phyloP scores from a whole-genome alignment of 2,797 vertebrate species.

The Amphiprion clarkii region DNA sequence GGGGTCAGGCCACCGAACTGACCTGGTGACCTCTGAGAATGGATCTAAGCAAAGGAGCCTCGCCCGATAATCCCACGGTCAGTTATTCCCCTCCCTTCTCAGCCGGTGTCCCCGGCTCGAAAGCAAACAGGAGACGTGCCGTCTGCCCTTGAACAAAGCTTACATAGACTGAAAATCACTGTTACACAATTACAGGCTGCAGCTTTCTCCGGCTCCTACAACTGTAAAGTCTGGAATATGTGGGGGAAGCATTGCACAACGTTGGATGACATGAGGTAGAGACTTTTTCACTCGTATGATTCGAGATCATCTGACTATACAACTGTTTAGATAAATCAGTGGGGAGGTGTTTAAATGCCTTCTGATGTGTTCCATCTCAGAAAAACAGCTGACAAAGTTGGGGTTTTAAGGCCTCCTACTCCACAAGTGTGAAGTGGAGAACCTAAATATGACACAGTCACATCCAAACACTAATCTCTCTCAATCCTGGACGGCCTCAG shows the following conservation, averaged over 20 bases:
- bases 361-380: constrained; percentile 1
- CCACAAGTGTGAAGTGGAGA: constrained; percentile 16
- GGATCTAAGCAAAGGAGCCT: constrained; percentile 54
- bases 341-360: constrained; percentile 29
- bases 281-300: constrained; percentile 50
- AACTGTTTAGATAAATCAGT: constrained; percentile 46
- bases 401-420: constrained; percentile 25
- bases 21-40: constrained; percentile 66
- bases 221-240: constrained; percentile 10
- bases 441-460: constrained; percentile 15
- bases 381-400: constrained; percentile 26
- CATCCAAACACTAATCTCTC: constrained; percentile 51
- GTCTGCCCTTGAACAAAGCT: constrained; percentile 75
- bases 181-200: constrained; percentile 67
- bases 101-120: constrained; percentile 27
- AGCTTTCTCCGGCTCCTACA: constrained; percentile 23
- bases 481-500: constrained; percentile 42
- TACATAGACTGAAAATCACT: constrained; percentile 62
- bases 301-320: constrained; percentile 62
- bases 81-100: constrained; percentile 59
- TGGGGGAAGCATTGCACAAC: constrained; percentile 32
- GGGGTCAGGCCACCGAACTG: constrained; percentile 52
- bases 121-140: constrained; percentile 64
- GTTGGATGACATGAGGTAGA: constrained; percentile 10
- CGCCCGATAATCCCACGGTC: constrained; percentile 71